Percentiles rank a stretch among this genome's conserved stretches.
Evolutionary conservation across 2,888 invertebrate genomes (phyloP).

Genomic region (Drosophila mayaguana): DNA sequence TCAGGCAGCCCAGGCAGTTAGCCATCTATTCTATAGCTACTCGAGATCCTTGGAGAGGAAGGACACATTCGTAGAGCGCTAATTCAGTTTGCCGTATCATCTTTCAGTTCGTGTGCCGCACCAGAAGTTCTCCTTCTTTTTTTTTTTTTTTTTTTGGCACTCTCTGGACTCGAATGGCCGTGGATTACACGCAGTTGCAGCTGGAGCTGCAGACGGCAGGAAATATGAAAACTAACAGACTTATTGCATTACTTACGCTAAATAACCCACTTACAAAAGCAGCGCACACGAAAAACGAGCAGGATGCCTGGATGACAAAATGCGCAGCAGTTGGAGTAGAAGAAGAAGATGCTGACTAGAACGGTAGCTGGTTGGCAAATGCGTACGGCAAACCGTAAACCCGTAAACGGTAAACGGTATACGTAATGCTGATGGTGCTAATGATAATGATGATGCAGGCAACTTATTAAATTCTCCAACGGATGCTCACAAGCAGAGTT

Average conservation of each 20-base stretch:
- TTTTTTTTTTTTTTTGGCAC: slow-evolving; percentile 27
- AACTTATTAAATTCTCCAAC: slow-evolving; percentile 72
- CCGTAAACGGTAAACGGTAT: slow-evolving; percentile 16
- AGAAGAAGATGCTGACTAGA: neutral
- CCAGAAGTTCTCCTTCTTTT: slow-evolving; percentile 44
- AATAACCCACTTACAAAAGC: slow-evolving; percentile 78
- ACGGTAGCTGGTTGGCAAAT: slow-evolving; percentile 4
- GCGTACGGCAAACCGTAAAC: slow-evolving; percentile 11
- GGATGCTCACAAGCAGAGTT: slow-evolving; percentile 61
- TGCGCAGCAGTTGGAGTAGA: slow-evolving; percentile 1
- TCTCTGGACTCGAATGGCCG: slow-evolving; percentile 5
- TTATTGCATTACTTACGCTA: slow-evolving; percentile 80
- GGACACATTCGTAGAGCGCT: slow-evolving; percentile 57
- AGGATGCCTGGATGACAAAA: slow-evolving; percentile 7
- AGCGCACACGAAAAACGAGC: slow-evolving; percentile 54
- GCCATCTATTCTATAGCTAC: slow-evolving; percentile 15
- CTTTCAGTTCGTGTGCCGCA: slow-evolving; percentile 36
- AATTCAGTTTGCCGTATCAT: slow-evolving; percentile 74
- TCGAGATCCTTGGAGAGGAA: neutral
- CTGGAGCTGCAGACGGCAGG: slow-evolving; percentile 51
- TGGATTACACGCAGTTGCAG: slow-evolving; percentile 61
- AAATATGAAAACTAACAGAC: slow-evolving; percentile 74
- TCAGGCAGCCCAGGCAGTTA: neutral
- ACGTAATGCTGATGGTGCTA: slow-evolving; percentile 55
- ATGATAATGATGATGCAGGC: slow-evolving; percentile 65